A percentile compares a stretch with the other conserved stretches of the same genome.
These are phyloP conservation scores for Lepisosteus osseus DNA, from an alignment of 2,113 vertebrate genomes.

Conservation along the genomic window DNA sequence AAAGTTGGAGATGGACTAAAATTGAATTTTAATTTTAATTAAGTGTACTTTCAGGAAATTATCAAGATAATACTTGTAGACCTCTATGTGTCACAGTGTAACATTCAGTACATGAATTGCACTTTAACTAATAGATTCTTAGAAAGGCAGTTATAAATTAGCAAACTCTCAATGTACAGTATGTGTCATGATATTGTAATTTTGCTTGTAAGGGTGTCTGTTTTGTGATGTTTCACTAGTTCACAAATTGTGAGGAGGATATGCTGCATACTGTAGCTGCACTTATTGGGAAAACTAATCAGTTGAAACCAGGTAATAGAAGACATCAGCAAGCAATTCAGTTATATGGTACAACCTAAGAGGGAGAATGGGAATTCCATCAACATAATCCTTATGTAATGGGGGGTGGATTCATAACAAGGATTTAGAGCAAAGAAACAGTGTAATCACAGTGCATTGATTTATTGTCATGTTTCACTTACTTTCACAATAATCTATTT, in stretches of 20 bases:
- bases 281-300: not conserved
- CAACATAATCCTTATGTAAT: not conserved
- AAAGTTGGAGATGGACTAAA: too few relatives aligned
- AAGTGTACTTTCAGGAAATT: too few relatives aligned
- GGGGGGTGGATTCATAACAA: slow-evolving; percentile 1
- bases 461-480: slow-evolving; percentile 15
- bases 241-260: not conserved
- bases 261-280: not conserved
- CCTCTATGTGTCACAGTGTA: too few relatives aligned
- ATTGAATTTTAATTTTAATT: too few relatives aligned
- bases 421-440: slow-evolving; percentile 12
- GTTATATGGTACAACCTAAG: not conserved
- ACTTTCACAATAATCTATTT: slow-evolving; percentile 16
- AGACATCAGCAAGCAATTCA: not conserved
- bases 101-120: too few relatives aligned
- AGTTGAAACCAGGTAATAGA: not conserved
- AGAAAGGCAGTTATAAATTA: too few relatives aligned
- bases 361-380: not conserved
- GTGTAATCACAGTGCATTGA: slow-evolving; percentile 16
- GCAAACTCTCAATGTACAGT: too few relatives aligned
- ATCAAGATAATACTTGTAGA: too few relatives aligned
- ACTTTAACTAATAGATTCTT: too few relatives aligned
- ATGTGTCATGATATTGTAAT: too few relatives aligned
- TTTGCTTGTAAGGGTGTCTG: too few relatives aligned
- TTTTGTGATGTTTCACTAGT: not conserved